Evolutionary conservation across 2,797 vertebrate genomes (phyloP).

Genomic region (Poecilia velifera): DNA sequence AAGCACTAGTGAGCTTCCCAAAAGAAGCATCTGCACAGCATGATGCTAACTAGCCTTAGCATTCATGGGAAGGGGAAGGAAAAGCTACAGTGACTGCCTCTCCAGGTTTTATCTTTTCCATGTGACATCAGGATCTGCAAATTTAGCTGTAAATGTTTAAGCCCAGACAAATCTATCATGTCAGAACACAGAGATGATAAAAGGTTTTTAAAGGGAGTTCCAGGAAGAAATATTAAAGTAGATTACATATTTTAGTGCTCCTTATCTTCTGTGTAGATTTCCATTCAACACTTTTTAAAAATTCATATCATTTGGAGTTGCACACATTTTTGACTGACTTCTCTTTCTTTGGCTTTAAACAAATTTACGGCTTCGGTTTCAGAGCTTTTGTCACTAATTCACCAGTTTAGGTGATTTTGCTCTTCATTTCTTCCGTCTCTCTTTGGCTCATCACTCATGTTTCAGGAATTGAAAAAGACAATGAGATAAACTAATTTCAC

Average conservation of each 20-base stretch:
- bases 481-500: constrained; percentile 1
- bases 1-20: neutral
- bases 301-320: neutral
- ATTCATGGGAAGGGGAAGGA: neutral
- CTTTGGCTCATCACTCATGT: neutral
- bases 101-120: constrained; percentile 47
- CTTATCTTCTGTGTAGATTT: neutral
- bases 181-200: constrained; percentile 12
- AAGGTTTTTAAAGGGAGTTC: neutral
- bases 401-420: neutral
- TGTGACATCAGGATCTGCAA: constrained; percentile 47
- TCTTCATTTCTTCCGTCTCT: neutral
- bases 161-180: constrained; percentile 26
- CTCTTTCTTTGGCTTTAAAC: neutral
- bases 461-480: neutral
- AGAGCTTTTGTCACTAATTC: constrained; percentile 1
- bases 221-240: neutral
- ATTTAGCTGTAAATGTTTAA: constrained; percentile 50
- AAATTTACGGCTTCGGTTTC: neutral
- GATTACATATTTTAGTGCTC: neutral
- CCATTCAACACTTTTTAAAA: neutral
- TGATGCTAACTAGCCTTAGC: neutral
- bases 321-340: neutral
- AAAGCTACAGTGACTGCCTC: constrained; percentile 57
- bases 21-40: neutral